Conservation (phyloP, 2,113 vertebrate genomes). For the Papio anubis region DNA sequence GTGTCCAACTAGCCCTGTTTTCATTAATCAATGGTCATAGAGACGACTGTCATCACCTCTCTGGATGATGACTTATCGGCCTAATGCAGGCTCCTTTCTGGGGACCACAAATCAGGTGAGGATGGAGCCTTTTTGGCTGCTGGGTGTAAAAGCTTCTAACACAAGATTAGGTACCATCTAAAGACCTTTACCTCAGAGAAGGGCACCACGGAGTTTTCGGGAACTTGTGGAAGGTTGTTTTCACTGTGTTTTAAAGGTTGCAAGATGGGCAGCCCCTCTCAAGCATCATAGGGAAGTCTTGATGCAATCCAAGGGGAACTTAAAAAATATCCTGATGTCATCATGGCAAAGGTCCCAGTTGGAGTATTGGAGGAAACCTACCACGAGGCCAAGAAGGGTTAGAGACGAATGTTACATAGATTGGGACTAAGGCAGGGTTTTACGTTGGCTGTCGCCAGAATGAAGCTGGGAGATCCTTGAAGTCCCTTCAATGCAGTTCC, state of each 20-base stretch:
- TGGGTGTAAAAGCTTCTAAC: neutral
- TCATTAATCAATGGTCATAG: constrained; percentile 86
- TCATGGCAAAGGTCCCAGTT: neutral
- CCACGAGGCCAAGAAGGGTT: rapidly evolving
- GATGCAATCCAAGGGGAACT: neutral
- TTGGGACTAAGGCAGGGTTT: neutral
- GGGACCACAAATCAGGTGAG: constrained; percentile 9
- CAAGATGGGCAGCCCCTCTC: neutral
- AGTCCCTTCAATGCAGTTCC: neutral
- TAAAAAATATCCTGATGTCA: neutral
- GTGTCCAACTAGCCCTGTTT: constrained; percentile 85
- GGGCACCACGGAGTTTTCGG: neutral
- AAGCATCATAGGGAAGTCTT: neutral
- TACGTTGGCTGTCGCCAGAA: rapidly evolving
- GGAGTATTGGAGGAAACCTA: neutral
- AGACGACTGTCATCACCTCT: constrained; percentile 84
- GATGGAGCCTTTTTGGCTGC: neutral
- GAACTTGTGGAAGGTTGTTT: neutral
- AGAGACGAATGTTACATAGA: neutral
- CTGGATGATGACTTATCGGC: constrained; percentile 85
- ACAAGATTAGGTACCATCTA: neutral
- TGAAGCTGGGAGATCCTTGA: neutral
- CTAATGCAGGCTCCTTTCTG: constrained; percentile 76
- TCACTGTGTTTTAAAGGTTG: neutral
- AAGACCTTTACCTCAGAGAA: neutral